A percentile compares a stretch with the other conserved stretches of the same genome.
Conservation (phyloP, 2,797 vertebrate species). For the Pagetopsis macropterus region DNA sequence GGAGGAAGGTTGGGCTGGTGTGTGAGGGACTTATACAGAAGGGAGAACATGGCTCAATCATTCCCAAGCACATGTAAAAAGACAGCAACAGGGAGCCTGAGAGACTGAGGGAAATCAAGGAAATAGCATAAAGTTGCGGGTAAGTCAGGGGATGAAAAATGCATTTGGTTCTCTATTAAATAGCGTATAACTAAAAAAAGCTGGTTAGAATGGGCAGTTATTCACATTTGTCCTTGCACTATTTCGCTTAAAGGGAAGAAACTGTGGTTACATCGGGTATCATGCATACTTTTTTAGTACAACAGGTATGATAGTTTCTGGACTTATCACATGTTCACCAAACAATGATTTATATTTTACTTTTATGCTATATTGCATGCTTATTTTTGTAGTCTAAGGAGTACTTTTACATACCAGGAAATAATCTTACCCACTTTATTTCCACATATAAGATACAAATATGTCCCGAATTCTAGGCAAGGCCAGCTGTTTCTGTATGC, state of each 20-base stretch:
- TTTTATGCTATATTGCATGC: neutral
- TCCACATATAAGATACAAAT: neutral
- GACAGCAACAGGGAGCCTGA: conserved; percentile 44
- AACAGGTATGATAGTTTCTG: neutral
- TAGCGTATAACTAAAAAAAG: conserved; percentile 13
- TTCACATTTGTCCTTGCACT: neutral
- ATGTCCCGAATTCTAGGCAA: neutral
- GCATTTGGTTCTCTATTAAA: conserved; percentile 12
- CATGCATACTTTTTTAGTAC: neutral
- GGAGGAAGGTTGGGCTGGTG: conserved; percentile 16
- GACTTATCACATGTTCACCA: neutral
- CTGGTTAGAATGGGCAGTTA: neutral
- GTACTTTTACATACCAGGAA: neutral
- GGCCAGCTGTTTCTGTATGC: conserved; percentile 2
- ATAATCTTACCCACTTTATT: neutral
- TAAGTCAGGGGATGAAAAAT: conserved; percentile 8
- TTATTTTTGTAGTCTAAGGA: neutral
- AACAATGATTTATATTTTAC: neutral
- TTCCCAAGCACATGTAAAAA: conserved; percentile 40
- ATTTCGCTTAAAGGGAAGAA: conserved; percentile 7
- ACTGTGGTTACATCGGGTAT: neutral
- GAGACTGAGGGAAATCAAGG: conserved; percentile 44
- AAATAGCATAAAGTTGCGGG: conserved; percentile 22
- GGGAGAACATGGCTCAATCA: conserved; percentile 59
- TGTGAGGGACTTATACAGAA: conserved; percentile 11